Percentiles rank a stretch among this genome's conserved stretches.
phyloP scores from a whole-genome alignment of 2,113 vertebrate species.

The Euleptes europaea region DNA sequence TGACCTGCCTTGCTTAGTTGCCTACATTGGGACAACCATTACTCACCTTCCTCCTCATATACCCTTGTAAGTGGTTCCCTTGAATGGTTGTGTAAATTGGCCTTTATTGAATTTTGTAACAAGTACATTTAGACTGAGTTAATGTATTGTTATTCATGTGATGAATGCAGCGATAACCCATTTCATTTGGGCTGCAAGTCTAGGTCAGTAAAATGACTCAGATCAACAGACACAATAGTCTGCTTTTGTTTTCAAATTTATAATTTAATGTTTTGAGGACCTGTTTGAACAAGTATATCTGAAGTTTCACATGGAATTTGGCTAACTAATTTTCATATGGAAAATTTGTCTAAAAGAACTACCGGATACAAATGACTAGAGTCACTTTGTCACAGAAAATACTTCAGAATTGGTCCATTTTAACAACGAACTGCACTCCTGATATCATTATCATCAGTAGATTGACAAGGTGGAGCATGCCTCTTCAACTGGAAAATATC shows the following conservation, averaged over 20 bases:
- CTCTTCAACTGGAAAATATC: not conserved
- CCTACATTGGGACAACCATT: too few species aligned
- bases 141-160: not conserved
- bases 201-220: too few species aligned
- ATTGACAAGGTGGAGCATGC: not conserved
- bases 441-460: not conserved
- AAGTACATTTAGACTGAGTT: not conserved
- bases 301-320: not conserved
- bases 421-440: not conserved
- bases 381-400: not conserved
- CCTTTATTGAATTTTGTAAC: not conserved
- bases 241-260: not conserved
- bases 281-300: not conserved
- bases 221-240: not conserved
- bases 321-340: not conserved
- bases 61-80: too few species aligned
- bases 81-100: not conserved
- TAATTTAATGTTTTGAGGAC: not conserved
- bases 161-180: not conserved
- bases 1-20: too few species aligned
- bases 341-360: not conserved
- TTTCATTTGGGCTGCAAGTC: too few species aligned
- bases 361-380: not conserved
- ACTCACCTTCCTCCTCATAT: too few species aligned
- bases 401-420: not conserved